A percentile compares a stretch with the other conserved stretches of the same genome.
Evolutionary conservation across 2,113 vertebrate genomes (phyloP).

Genomic region (Hyperopisus bebe): DNA sequence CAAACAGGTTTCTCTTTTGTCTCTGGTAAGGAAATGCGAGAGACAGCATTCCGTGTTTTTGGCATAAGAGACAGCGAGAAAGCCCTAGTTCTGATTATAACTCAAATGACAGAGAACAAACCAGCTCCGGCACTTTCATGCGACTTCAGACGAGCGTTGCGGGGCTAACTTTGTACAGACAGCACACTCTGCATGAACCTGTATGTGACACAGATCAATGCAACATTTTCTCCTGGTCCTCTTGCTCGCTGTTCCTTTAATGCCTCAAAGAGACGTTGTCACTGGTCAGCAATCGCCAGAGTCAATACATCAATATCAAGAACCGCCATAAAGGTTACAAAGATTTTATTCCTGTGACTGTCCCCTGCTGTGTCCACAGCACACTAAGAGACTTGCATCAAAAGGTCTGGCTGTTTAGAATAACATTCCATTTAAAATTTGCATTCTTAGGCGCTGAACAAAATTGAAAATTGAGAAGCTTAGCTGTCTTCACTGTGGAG

Average conservation of each 20-base stretch:
- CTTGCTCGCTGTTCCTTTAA: background rate
- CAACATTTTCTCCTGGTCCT: background rate
- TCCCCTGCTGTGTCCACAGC: background rate
- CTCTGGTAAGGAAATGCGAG: background rate
- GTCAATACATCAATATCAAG: background rate
- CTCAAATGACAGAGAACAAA: background rate
- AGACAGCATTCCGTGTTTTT: constrained; percentile 27
- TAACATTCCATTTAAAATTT: background rate
- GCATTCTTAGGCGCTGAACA: background rate
- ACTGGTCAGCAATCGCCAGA: background rate
- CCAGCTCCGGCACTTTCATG: background rate
- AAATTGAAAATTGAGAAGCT: background rate
- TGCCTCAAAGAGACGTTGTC: background rate
- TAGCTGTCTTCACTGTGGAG: background rate
- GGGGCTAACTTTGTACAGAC: background rate
- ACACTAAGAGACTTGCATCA: background rate
- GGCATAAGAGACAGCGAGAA: background rate
- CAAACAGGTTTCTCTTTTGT: constrained; percentile 40
- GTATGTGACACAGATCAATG: background rate
- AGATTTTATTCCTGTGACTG: background rate
- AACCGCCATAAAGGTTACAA: background rate
- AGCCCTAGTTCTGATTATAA: background rate
- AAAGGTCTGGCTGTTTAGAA: background rate
- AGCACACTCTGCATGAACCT: background rate
- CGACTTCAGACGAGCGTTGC: background rate